A percentile compares a stretch with the other conserved stretches of the same genome.
These are phyloP conservation scores for Daphoenositta chrysoptera DNA, from an alignment of 2,113 vertebrate species.

Conservation along the genomic window DNA sequence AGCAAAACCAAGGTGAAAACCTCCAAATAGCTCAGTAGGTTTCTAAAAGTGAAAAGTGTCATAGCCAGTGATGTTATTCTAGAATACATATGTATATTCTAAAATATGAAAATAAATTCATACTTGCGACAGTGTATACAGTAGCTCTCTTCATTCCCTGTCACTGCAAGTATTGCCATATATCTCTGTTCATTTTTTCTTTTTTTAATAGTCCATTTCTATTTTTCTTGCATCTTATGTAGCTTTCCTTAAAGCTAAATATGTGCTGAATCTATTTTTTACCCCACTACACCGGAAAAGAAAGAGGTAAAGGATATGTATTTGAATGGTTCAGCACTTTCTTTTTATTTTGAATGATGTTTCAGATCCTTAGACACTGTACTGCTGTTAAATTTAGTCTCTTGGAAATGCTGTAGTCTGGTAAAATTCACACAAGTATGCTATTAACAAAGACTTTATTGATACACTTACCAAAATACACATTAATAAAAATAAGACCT, in stretches of 20 bases:
- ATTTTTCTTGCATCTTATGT: background rate
- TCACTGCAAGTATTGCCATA: background rate
- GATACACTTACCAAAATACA: constrained; percentile 32
- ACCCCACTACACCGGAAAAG: background rate
- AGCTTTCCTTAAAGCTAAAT: background rate
- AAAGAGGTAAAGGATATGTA: background rate
- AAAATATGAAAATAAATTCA: background rate
- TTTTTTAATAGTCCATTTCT: background rate
- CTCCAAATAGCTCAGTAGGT: background rate
- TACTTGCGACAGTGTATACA: background rate
- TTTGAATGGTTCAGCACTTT: constrained; percentile 10
- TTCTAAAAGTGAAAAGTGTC: background rate
- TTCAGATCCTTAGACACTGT: background rate
- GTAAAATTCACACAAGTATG: constrained; percentile 37
- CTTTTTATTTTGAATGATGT: background rate
- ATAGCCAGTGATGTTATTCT: background rate
- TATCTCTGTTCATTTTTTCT: background rate
- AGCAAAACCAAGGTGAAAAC: background rate
- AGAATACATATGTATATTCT: background rate
- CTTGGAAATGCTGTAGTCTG: constrained; percentile 6
- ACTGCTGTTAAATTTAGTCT: constrained; percentile 25
- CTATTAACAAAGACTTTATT: constrained; percentile 32
- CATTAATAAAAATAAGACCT: constrained; percentile 39
- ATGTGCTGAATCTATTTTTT: background rate
- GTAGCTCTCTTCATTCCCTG: background rate